Base-by-base conservation (phyloP, 2,888 invertebrate species). In the Ephialtes manifestator region DNA sequence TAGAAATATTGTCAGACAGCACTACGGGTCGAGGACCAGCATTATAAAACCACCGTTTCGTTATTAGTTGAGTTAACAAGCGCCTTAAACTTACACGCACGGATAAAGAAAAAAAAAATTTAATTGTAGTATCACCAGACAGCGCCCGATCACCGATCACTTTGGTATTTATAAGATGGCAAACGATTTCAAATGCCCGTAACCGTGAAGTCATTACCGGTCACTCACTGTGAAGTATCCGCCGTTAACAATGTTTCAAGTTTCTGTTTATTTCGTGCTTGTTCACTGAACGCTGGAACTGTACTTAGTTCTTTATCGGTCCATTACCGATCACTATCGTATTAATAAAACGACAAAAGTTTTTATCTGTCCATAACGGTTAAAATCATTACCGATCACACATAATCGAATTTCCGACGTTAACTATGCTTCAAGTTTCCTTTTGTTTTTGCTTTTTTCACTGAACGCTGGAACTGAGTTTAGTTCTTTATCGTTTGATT, bases 391-490 rank as follows among this genome's bases (percentile, higher is more conserved):
- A 8, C 35, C 35, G 35, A 8, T 39, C 8, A 39, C 5, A 8
- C 35, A 39, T 39, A 39, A 4, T n/a, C n/a, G n/a, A n/a, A n/a
- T n/a, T n/a, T n/a, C n/a, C n/a, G n/a, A n/a, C n/a, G n/a, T n/a
- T n/a, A n/a, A n/a, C n/a, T 24, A 24, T 24, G 24, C 24, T 24
- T 10, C 39, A 10, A 10, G 39, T 39, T 39, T 39, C 39, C 39
- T 3, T 13, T 48, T 15, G 0, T 51, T 51, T 5, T 4, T 18
- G 8, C 39, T n/a, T 51, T 51, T 51, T 51, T 51, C 18, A 51
- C 83, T 90, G 88, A 80, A 89, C 90, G 81, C 39, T 39, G 39
- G 39, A 10, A 39, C 10, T 10, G 8, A 39, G 2, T 39, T 10
- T 10, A 8, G 1, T 10, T 39, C 10, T 39, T 39, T 10, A 10